Percentiles rank a stretch among this genome's conserved stretches.
Evolutionary conservation across 2,113 vertebrate species (phyloP).

Genomic region (Neoarius graeffei): DNA sequence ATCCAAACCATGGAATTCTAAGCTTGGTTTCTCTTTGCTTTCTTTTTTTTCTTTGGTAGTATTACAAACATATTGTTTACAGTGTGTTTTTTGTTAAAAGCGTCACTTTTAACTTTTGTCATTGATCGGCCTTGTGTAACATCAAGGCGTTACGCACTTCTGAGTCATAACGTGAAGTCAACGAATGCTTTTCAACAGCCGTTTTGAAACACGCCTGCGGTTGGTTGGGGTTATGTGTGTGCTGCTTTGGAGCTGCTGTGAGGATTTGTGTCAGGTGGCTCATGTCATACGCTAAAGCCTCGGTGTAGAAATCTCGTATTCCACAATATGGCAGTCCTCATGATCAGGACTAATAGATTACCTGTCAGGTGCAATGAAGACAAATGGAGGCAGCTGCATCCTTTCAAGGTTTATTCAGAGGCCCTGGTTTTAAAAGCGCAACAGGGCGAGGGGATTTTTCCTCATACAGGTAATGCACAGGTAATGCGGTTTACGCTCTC

Average conservation of each 20-base stretch:
- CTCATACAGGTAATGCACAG: conserved; percentile 43
- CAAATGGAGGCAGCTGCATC: conserved; percentile 53
- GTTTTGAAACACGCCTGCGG: background rate
- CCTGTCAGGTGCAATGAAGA: conserved; percentile 59
- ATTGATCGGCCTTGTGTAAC: background rate
- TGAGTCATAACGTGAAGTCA: background rate
- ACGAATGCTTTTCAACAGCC: background rate
- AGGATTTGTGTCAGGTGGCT: conserved; percentile 32
- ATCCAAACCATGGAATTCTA: background rate
- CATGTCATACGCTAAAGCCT: conserved; percentile 39
- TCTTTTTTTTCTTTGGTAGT: background rate
- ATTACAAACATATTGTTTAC: too few species aligned
- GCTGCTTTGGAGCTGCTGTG: background rate
- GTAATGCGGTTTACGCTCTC: conserved; percentile 49
- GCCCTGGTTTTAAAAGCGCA: conserved; percentile 35
- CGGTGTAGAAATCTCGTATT: conserved; percentile 39
- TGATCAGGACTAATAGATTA: conserved; percentile 59
- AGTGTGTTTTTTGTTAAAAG: too few species aligned
- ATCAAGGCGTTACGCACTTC: background rate
- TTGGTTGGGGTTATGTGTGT: background rate
- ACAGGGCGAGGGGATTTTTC: conserved; percentile 41
- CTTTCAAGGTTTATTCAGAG: conserved; percentile 55
- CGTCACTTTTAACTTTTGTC: too few species aligned
- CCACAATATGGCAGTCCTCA: conserved; percentile 45
- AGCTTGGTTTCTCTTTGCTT: background rate